phyloP scores from a whole-genome alignment of 2,888 invertebrate genomes.

The Podotricha telesiphe region DNA sequence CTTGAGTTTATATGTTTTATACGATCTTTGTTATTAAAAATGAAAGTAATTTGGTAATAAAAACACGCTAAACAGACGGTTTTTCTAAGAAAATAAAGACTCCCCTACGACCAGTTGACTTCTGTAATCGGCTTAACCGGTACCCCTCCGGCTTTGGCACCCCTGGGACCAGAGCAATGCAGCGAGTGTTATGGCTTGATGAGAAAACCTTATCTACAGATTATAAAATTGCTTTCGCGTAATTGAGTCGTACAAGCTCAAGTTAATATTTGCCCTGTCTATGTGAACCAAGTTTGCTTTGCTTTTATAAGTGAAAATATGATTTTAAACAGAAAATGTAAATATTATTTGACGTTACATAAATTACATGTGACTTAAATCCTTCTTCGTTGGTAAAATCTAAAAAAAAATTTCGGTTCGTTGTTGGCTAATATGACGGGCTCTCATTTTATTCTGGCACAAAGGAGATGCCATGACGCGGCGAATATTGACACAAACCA shows the following conservation, averaged over 20 bases:
- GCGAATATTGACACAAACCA: constrained; percentile 76
- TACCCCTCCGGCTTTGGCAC: constrained; percentile 64
- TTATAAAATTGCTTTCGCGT: constrained; percentile 79
- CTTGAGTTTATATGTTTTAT: constrained; percentile 49
- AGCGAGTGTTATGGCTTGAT: constrained; percentile 75
- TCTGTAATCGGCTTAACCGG: constrained; percentile 79
- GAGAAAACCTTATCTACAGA: constrained; percentile 79
- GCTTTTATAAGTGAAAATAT: background rate
- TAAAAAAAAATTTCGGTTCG: constrained; percentile 63
- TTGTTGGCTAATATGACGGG: constrained; percentile 73
- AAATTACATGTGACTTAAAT: constrained; percentile 48
- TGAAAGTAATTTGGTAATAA: constrained; percentile 80
- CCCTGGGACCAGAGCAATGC: constrained; percentile 67
- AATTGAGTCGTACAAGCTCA: constrained; percentile 74
- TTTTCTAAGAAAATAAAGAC: constrained; percentile 77
- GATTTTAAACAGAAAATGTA: constrained; percentile 10
- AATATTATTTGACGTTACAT: constrained; percentile 20
- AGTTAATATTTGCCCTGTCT: constrained; percentile 48
- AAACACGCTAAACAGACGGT: constrained; percentile 82
- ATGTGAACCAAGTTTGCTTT: background rate
- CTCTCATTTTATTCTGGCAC: constrained; percentile 75
- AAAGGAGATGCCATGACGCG: constrained; percentile 79
- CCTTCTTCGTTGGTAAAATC: constrained; percentile 52
- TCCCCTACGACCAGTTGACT: constrained; percentile 72
- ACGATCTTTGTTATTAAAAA: constrained; percentile 76